Conservation (phyloP, 2,797 vertebrate species). For the Dromococcyx pavoninus region DNA sequence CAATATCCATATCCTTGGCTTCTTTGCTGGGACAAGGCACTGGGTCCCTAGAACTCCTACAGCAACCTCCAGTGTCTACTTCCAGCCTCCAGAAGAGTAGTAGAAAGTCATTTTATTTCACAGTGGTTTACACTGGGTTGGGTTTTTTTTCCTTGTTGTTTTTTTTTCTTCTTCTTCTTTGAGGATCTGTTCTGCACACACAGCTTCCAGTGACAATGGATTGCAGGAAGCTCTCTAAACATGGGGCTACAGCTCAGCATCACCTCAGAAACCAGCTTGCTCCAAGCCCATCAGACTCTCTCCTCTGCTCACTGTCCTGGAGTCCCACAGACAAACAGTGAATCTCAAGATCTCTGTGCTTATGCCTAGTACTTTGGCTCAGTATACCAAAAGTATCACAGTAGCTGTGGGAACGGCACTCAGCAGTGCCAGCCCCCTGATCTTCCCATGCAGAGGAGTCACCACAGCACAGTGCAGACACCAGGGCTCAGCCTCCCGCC, state of each 20-base stretch:
- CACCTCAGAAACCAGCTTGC: neutral
- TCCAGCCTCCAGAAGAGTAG: neutral
- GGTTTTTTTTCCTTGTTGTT: neutral
- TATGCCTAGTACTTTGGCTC: neutral
- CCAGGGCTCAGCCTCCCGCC: fast-evolving
- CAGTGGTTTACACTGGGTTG: neutral
- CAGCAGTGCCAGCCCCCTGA: fast-evolving
- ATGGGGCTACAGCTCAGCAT: neutral
- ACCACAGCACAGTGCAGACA: fast-evolving
- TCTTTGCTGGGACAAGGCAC: fast-evolving
- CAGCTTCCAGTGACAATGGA: neutral
- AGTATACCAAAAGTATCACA: fast-evolving
- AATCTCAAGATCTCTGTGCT: neutral
- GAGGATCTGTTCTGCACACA: neutral
- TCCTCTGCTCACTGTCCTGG: neutral
- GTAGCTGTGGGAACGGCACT: fast-evolving
- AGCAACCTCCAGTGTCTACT: neutral
- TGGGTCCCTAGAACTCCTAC: fast-evolving
- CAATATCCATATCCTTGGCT: neutral
- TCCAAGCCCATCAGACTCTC: neutral
- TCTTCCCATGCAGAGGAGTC: neutral
- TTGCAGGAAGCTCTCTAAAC: neutral
- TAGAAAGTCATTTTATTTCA: neutral
- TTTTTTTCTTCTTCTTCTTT: neutral
- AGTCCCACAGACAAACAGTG: neutral